These are phyloP conservation scores for Neocloeon triangulifer DNA, from an alignment of 1,140 invertebrate genomes.

Conservation along the genomic window DNA sequence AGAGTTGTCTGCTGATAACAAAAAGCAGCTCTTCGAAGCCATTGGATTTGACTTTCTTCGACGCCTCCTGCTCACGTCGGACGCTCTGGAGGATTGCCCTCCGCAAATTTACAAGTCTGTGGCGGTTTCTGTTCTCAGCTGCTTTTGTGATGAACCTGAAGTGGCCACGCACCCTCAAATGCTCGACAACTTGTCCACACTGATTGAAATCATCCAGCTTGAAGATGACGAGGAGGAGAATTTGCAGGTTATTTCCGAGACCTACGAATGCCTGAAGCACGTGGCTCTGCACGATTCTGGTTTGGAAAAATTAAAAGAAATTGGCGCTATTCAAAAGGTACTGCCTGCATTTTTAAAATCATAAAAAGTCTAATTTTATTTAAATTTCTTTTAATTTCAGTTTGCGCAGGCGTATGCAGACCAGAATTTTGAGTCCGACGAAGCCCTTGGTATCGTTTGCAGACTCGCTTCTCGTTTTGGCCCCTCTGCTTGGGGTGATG, in stretches of 20 bases:
- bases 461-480: slow-evolving; percentile 43
- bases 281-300: slow-evolving; percentile 49
- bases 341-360: slow-evolving; percentile 53
- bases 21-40: slow-evolving; percentile 63
- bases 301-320: slow-evolving; percentile 45
- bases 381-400: too few species aligned
- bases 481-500: slow-evolving; percentile 41
- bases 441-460: slow-evolving; percentile 56
- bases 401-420: slow-evolving; percentile 66
- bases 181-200: slow-evolving; percentile 51
- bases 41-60: slow-evolving; percentile 68
- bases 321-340: slow-evolving; percentile 50
- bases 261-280: slow-evolving; percentile 58
- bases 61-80: slow-evolving; percentile 45
- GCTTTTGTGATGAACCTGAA: slow-evolving; percentile 56
- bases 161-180: slow-evolving; percentile 59
- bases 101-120: slow-evolving; percentile 73
- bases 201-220: slow-evolving; percentile 62
- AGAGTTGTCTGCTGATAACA: slow-evolving; percentile 42
- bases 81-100: slow-evolving; percentile 59
- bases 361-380: too few species aligned
- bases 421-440: slow-evolving; percentile 67
- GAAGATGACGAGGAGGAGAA: slow-evolving; percentile 57
- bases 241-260: slow-evolving; percentile 68
- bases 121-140: slow-evolving; percentile 58